These are phyloP conservation scores for Galerucella nymphaeae DNA, from an alignment of 2,888 invertebrate genomes.

Conservation along the genomic window DNA sequence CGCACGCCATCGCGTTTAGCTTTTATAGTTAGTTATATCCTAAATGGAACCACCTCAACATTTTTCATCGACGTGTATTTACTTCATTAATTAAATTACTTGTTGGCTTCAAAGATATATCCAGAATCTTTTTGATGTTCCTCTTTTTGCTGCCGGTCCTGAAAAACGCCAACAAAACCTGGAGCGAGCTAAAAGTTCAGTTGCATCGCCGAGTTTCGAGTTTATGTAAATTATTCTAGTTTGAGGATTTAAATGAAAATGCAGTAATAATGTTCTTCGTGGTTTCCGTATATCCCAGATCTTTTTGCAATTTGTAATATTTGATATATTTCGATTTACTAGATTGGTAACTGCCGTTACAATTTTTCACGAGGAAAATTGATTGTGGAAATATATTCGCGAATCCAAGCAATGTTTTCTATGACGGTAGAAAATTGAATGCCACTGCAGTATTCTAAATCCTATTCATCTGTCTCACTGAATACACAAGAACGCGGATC, in stretches of 20 bases:
- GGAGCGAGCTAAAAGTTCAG: conserved; percentile 21
- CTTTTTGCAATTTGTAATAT: neutral
- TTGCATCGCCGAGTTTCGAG: conserved; percentile 7
- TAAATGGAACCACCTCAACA: too few relatives aligned
- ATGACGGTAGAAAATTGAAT: too few relatives aligned
- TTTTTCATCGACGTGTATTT: too few relatives aligned
- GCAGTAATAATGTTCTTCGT: conserved; percentile 1
- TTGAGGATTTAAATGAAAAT: conserved; percentile 20
- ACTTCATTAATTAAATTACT: neutral
- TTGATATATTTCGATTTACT: neutral
- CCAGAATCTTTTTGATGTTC: neutral
- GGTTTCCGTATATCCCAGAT: neutral
- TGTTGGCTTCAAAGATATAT: neutral
- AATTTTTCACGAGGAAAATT: neutral
- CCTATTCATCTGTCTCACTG: too few relatives aligned
- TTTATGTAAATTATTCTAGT: conserved; percentile 24
- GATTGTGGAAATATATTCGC: neutral
- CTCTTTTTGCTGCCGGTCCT: neutral
- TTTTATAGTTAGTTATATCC: too few relatives aligned
- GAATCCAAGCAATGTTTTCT: neutral
- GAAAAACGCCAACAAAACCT: neutral
- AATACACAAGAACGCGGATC: too few relatives aligned
- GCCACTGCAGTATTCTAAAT: too few relatives aligned
- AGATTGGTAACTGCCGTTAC: neutral
- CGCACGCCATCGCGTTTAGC: too few relatives aligned